Conservation (phyloP, 2,888 invertebrate genomes). For the Pterostichus niger region DNA sequence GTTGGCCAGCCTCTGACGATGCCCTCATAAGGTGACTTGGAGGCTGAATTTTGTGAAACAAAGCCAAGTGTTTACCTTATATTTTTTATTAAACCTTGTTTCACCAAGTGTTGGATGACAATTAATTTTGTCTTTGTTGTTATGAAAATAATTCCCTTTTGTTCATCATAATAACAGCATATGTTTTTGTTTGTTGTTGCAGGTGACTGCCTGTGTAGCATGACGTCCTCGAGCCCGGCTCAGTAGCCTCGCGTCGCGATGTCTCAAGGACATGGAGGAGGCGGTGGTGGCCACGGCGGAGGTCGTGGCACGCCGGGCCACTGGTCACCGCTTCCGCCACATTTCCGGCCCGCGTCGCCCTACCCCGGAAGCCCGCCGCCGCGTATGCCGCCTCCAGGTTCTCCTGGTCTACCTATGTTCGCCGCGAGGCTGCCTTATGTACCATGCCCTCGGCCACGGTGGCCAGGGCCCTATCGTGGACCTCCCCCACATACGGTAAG, state of each 20-base stretch:
- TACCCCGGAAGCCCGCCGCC: constrained; percentile 89
- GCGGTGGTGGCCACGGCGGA: constrained; percentile 75
- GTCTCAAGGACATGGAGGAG: constrained; percentile 75
- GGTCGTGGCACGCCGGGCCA: constrained; percentile 78
- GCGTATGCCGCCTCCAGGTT: constrained; percentile 81
- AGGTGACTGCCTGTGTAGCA: background rate
- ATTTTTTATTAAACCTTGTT: too few relatives aligned
- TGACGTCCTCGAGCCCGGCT: background rate
- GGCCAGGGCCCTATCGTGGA: constrained; percentile 79
- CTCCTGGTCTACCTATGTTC: constrained; percentile 76
- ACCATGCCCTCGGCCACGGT: constrained; percentile 84
- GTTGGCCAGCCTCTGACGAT: too few relatives aligned
- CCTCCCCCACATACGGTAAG: constrained; percentile 65
- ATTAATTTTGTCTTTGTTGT: too few relatives aligned
- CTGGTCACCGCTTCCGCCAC: constrained; percentile 79
- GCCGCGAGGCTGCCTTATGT: constrained; percentile 78
- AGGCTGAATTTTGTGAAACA: too few relatives aligned
- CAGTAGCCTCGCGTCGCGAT: background rate
- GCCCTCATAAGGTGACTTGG: too few relatives aligned
- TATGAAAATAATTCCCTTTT: too few relatives aligned
- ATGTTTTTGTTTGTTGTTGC: constrained; percentile 5
- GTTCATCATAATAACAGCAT: too few relatives aligned
- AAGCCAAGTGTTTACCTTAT: too few relatives aligned
- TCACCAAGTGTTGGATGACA: too few relatives aligned
- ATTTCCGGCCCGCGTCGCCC: constrained; percentile 86